A percentile compares a stretch with the other conserved stretches of the same genome.
Conservation (phyloP, 2,888 invertebrate species). For the Hypomecis punctinalis region DNA sequence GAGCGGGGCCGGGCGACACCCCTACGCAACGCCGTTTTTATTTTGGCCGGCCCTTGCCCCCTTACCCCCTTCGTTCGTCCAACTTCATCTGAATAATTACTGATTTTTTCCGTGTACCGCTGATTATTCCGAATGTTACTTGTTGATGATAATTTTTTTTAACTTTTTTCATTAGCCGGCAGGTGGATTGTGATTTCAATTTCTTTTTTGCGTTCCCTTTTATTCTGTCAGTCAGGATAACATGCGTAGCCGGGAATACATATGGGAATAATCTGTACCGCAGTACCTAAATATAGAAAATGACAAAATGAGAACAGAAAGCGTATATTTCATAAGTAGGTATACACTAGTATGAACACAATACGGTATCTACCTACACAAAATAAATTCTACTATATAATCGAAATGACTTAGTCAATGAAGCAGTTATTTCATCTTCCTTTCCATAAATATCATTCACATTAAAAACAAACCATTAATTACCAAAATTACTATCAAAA, state of each 20-base stretch:
- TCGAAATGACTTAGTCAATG: too few relatives aligned
- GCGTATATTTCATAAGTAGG: neutral
- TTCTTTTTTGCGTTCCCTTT: constrained; percentile 52
- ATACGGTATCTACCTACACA: too few relatives aligned
- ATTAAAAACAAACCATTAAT: too few relatives aligned
- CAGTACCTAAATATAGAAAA: constrained; percentile 2
- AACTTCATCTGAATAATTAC: constrained; percentile 86
- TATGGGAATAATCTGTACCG: constrained; percentile 11
- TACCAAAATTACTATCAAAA: too few relatives aligned
- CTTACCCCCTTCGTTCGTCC: constrained; percentile 82
- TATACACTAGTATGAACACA: neutral
- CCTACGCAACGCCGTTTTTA: constrained; percentile 85
- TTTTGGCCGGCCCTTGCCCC: constrained; percentile 84
- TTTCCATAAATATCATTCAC: too few relatives aligned
- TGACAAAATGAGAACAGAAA: neutral
- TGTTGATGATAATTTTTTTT: constrained; percentile 82
- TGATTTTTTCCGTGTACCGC: constrained; percentile 85
- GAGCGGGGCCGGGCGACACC: constrained; percentile 79
- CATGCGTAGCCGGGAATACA: constrained; percentile 14
- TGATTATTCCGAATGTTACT: constrained; percentile 85
- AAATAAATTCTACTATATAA: too few relatives aligned
- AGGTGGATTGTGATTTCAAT: constrained; percentile 60
- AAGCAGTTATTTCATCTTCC: too few relatives aligned
- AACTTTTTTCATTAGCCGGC: constrained; percentile 76
- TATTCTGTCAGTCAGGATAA: constrained; percentile 38